Evolutionary conservation across 2,113 vertebrate genomes (phyloP), one percentile per base, ranked within the genome.

Genomic region (Corythornis vintsioides): DNA sequence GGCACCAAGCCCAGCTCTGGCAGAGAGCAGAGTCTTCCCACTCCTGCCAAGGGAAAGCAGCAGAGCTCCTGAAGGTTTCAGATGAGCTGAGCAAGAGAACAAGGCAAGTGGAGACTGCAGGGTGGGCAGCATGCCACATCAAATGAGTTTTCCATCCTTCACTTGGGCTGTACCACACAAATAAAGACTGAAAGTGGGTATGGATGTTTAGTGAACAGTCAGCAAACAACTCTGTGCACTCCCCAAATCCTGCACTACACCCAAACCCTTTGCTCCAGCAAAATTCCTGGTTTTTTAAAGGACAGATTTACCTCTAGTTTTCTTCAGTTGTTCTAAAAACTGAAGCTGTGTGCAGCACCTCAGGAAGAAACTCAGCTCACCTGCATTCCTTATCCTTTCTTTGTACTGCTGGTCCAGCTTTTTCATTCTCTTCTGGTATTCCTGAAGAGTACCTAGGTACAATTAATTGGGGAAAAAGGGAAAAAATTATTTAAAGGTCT

Each of bases 391-490:
- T 84, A 99, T 98, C 94, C 99, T 98, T 90, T 99, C 99, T 96
- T 99, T 99, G 90, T 99, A 99, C 82, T 99, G 99, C 94, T 99
- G 99, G 92, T 99, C 99, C 60, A 99, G 94, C 87, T 99, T 99
- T 72, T 99, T 99, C 99, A 99, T 99, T 89, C 99, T 98, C 96
- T 99, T 99, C 97, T 99, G 99, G 93, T 99, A 99, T 76, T 99
- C 99, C 94, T 99, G 99, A 79, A 99, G 97, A 7, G 99, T 99
- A 77, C 99, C 99, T 99, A 85, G 65, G 73, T 55, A 42, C 70
- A 89, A 93, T 4, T 52, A 91, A 89, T 71, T n/a, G 78, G 6
- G 29, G 55, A 29, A 19, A n/a, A 56, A 56, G 29, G 6, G 8
- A 56, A 56, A 18, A 56, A 50, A 24, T 17, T 24, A 50, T 45